A percentile compares a stretch with the other conserved stretches of the same genome.
Evolutionary conservation across 2,888 invertebrate species (phyloP).

Genomic region (Amiota communis): DNA sequence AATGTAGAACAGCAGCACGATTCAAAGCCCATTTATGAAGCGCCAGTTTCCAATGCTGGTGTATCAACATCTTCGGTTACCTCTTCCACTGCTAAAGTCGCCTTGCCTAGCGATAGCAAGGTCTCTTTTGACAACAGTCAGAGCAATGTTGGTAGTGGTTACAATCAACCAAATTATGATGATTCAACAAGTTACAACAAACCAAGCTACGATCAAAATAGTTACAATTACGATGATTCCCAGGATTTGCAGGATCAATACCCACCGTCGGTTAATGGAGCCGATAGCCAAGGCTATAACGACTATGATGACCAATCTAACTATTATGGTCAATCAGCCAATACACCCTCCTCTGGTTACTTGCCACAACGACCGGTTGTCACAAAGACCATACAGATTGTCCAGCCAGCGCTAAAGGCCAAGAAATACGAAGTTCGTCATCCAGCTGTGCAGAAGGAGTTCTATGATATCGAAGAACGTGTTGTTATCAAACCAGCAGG

Average conservation of each 20-base stretch:
- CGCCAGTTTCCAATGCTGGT: conserved; percentile 41
- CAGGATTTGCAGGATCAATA: conserved; percentile 61
- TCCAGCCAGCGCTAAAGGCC: conserved; percentile 76
- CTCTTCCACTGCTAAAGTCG: conserved; percentile 27
- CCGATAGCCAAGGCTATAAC: conserved; percentile 54
- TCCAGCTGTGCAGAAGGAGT: conserved; percentile 78
- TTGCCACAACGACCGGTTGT: conserved; percentile 71
- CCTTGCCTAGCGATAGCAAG: conserved; percentile 43
- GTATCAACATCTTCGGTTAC: conserved; percentile 22
- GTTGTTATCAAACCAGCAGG: conserved; percentile 78
- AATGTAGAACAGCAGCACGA: conserved; percentile 44
- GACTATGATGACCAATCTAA: conserved; percentile 53
- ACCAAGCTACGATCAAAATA: conserved; percentile 56
- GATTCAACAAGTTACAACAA: conserved; percentile 53
- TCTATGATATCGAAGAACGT: conserved; percentile 78
- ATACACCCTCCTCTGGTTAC: conserved; percentile 49
- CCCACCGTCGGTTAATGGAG: conserved; percentile 58
- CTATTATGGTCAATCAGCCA: conserved; percentile 47
- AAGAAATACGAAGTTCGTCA: conserved; percentile 77
- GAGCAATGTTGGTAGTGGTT: conserved; percentile 29
- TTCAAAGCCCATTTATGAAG: conserved; percentile 54
- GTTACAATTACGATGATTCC: conserved; percentile 54
- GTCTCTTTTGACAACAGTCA: conserved; percentile 33
- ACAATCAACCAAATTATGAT: conserved; percentile 46
- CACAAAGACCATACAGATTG: conserved; percentile 76